A percentile compares a stretch with the other conserved stretches of the same genome.
Conservation (phyloP, 2,888 invertebrate genomes). For the Meteorus colon region DNA sequence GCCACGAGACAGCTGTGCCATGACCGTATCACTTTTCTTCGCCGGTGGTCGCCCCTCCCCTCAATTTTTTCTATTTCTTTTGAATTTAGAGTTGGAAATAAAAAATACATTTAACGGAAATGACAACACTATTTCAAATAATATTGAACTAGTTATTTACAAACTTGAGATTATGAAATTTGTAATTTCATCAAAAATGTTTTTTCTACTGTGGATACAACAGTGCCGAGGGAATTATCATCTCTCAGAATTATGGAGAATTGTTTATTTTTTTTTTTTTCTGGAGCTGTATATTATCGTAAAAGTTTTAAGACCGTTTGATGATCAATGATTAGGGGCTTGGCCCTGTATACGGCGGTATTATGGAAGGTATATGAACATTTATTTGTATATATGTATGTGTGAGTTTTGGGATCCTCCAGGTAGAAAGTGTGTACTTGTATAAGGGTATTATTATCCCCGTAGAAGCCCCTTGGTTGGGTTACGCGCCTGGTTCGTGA, state of each 20-base stretch:
- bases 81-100: not conserved
- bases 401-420: not conserved
- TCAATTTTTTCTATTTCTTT: not conserved
- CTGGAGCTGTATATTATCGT: not conserved
- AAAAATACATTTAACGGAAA: too few relatives aligned
- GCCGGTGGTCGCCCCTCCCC: not conserved
- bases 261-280: not conserved
- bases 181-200: too few relatives aligned
- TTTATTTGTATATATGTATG: not conserved
- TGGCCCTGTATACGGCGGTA: not conserved
- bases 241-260: not conserved
- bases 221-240: not conserved
- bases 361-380: not conserved
- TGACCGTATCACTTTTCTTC: conserved; percentile 58
- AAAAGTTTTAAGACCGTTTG: conserved; percentile 3
- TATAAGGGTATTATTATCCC: conserved; percentile 19
- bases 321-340: conserved; percentile 12
- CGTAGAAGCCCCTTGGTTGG: conserved; percentile 36
- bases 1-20: conserved; percentile 72
- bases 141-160: too few relatives aligned
- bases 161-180: too few relatives aligned
- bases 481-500: conserved; percentile 51
- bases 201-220: too few relatives aligned
- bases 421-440: conserved; percentile 21
- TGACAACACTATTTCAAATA: too few relatives aligned